Conservation (phyloP, 1,140 invertebrate species). For the Diorhabda carinulata region DNA sequence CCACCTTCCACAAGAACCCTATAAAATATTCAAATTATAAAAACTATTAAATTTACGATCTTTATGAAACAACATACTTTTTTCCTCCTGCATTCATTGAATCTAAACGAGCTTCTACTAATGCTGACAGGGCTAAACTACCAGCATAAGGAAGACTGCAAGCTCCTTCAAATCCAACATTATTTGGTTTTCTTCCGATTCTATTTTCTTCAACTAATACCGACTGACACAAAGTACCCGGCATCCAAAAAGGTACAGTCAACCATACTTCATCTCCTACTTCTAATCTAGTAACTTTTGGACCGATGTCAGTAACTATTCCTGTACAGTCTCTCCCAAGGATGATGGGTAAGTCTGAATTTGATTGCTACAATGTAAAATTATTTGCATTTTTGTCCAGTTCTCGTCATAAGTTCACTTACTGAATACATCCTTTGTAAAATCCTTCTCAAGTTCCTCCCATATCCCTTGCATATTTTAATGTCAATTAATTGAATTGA, state of each 20-base stretch:
- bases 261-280: conserved; percentile 65
- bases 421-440: conserved; percentile 54
- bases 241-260: conserved; percentile 56
- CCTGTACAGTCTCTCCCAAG: conserved; percentile 68
- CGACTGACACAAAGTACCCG: conserved; percentile 61
- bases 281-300: conserved; percentile 56
- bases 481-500: conserved; percentile 62
- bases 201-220: conserved; percentile 56
- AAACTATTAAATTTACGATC: background rate
- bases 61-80: conserved; percentile 47
- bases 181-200: conserved; percentile 62
- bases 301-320: conserved; percentile 61
- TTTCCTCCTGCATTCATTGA: conserved; percentile 56
- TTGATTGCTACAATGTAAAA: conserved; percentile 43
- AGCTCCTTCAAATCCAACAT: conserved; percentile 63
- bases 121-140: conserved; percentile 62
- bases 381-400: background rate
- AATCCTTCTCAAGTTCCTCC: conserved; percentile 54
- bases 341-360: conserved; percentile 57
- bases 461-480: conserved; percentile 62
- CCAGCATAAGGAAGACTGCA: conserved; percentile 69
- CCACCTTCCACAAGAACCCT: conserved; percentile 69
- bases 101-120: conserved; percentile 55
- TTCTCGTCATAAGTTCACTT: conserved; percentile 28
- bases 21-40: conserved; percentile 30